Conservation (phyloP, 2,797 vertebrate genomes). For the Peromyscus attwateri region DNA sequence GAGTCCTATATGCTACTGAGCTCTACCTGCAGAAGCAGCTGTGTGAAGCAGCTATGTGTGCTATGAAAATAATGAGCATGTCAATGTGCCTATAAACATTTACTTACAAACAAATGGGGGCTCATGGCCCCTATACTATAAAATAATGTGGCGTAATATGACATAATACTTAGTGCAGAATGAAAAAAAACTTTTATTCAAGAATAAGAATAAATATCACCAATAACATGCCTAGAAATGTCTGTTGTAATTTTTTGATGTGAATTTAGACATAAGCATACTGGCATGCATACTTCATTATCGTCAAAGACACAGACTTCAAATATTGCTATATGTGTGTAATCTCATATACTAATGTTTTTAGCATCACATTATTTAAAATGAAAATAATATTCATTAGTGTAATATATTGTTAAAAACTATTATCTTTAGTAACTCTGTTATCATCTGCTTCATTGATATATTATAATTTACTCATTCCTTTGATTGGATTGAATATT, state of each 20-base stretch:
- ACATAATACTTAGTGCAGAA: not conserved
- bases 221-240: not conserved
- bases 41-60: not conserved
- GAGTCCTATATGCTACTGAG: not conserved
- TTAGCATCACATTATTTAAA: not conserved
- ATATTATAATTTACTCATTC: not conserved
- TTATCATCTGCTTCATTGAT: not conserved
- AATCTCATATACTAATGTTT: not conserved
- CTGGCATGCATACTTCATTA: not conserved
- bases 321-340: not conserved
- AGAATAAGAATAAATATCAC: not conserved
- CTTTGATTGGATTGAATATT: not conserved
- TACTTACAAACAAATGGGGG: not conserved
- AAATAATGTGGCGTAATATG: not conserved
- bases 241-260: not conserved
- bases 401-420: conserved; percentile 5
- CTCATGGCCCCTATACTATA: not conserved
- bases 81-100: not conserved
- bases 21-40: not conserved
- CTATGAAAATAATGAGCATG: not conserved
- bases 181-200: conserved; percentile 7
- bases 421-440: not conserved
- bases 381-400: not conserved
- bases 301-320: not conserved
- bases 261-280: not conserved